Conservation (phyloP, 2,113 vertebrate genomes). For the Lucifuga dentata region DNA sequence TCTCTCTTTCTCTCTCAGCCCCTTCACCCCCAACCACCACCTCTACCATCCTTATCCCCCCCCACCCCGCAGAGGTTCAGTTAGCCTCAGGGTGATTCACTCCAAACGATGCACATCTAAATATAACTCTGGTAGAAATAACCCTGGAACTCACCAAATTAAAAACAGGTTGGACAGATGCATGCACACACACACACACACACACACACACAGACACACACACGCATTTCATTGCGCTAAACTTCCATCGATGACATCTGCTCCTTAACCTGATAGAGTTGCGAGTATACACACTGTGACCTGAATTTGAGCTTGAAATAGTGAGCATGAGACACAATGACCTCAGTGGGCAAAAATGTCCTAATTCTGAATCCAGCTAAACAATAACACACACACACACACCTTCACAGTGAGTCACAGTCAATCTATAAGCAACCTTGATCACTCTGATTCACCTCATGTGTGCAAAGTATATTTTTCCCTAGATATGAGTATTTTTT, state of each 20-base stretch:
- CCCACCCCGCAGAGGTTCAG: constrained; percentile 22
- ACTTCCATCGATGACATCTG: too few species aligned
- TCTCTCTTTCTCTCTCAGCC: neutral
- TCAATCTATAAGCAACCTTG: constrained; percentile 40
- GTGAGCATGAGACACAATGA: constrained; percentile 32
- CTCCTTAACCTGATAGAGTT: too few species aligned
- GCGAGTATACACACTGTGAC: too few species aligned
- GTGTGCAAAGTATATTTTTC: constrained; percentile 17
- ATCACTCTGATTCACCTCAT: constrained; percentile 35
- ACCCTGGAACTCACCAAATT: neutral
- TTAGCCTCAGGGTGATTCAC: constrained; percentile 32
- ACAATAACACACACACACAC: constrained; percentile 20
- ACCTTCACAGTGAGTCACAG: constrained; percentile 38
- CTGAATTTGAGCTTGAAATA: neutral
- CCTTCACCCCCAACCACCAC: neutral
- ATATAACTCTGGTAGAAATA: constrained; percentile 28
- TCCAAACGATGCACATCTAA: constrained; percentile 31
- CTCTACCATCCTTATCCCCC: too few species aligned
- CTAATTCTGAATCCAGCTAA: constrained; percentile 33
- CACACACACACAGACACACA: too few species aligned
- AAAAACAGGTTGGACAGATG: constrained; percentile 29
- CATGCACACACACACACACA: too few species aligned
- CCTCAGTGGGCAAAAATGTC: constrained; percentile 48
- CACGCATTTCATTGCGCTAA: too few species aligned
- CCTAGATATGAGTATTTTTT: constrained; percentile 23